phyloP scores from a whole-genome alignment of 2,888 invertebrate genomes.

The Agrochola lychnidis region DNA sequence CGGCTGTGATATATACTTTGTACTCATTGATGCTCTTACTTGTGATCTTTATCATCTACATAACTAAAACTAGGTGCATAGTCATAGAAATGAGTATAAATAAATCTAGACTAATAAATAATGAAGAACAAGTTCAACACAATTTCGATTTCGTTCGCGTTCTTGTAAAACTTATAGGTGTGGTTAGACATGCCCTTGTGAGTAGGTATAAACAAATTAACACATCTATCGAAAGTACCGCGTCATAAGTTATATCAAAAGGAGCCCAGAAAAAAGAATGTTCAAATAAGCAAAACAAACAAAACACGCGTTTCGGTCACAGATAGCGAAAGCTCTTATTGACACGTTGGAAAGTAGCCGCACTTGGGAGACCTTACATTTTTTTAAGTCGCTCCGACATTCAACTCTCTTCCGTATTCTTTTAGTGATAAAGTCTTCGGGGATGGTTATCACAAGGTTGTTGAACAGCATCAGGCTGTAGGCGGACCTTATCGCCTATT shows the following conservation, averaged over 20 bases:
- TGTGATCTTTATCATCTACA: slow-evolving; percentile 18
- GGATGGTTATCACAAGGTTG: slow-evolving; percentile 44
- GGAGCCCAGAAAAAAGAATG: slow-evolving; percentile 78
- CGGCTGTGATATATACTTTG: slow-evolving; percentile 14
- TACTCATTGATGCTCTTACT: slow-evolving; percentile 15
- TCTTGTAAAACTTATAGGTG: slow-evolving; percentile 36
- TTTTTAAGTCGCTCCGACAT: slow-evolving; percentile 57
- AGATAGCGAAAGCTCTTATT: slow-evolving; percentile 90
- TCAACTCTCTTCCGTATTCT: slow-evolving; percentile 70
- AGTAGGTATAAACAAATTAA: slow-evolving; percentile 70
- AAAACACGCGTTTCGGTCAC: slow-evolving; percentile 83
- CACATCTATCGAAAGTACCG: slow-evolving; percentile 75
- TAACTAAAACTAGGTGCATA: background rate
- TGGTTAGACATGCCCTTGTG: slow-evolving; percentile 56
- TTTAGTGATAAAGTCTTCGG: slow-evolving; percentile 61
- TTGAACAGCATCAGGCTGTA: slow-evolving; percentile 71
- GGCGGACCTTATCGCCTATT: slow-evolving; percentile 82
- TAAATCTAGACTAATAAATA: slow-evolving; percentile 6
- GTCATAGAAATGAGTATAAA: slow-evolving; percentile 12
- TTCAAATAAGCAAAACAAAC: slow-evolving; percentile 86
- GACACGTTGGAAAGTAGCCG: slow-evolving; percentile 89
- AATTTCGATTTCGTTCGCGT: slow-evolving; percentile 35
- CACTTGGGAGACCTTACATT: slow-evolving; percentile 70
- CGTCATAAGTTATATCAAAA: slow-evolving; percentile 71
- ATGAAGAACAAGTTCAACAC: background rate